Evolutionary conservation across 2,113 vertebrate genomes (phyloP), one percentile per base, ranked within the genome.

Genomic region (Archocentrus centrarchus): DNA sequence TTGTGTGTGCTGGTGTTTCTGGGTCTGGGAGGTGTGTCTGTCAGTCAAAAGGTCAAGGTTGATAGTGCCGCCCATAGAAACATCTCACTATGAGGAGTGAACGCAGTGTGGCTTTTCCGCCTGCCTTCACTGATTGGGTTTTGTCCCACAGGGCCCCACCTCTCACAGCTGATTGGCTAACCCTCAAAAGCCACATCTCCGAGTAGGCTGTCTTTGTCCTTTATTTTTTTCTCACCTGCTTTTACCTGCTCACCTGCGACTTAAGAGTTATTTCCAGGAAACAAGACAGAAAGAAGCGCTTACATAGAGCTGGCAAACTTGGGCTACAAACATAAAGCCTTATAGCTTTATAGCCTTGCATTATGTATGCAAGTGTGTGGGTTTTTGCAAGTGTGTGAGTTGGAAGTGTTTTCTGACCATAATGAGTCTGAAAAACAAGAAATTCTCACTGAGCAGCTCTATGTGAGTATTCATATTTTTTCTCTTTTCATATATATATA

Each of bases 381-480:
- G 14, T 55, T 58, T 59, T 22, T 63, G 41, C 18, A 32, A 30
- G 30, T 75, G 62, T 30, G 1, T 73, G 1, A 77, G 68, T 15
- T 57, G 27, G 14, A 62, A 44, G 35, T 50, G 3, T 66, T 77
- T 39, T 2, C 47, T 30, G 82, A 44, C 11, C 73, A 86, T 18
- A 24, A 95, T 95, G 94, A 93, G 35, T 82, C 2, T 80, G 24
- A 89, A 81, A 79, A 27, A 15, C 75, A 93, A 94, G 75, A 95
- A 75, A 57, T 93, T 93, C 17, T 96, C 95, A 3, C 75, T 95
- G 89, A 94, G 95, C 82, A 95, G 92, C 80, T 80, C 44, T 22
- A 9, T 81, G 96, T 96, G 81, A 96, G 95, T 95, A 91, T 32
- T 0, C 7, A 4, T 37, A 37, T 10, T 7, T 35, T 2, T 58